phyloP scores from a whole-genome alignment of 2,113 vertebrate species.

The Turdus rufiventris region DNA sequence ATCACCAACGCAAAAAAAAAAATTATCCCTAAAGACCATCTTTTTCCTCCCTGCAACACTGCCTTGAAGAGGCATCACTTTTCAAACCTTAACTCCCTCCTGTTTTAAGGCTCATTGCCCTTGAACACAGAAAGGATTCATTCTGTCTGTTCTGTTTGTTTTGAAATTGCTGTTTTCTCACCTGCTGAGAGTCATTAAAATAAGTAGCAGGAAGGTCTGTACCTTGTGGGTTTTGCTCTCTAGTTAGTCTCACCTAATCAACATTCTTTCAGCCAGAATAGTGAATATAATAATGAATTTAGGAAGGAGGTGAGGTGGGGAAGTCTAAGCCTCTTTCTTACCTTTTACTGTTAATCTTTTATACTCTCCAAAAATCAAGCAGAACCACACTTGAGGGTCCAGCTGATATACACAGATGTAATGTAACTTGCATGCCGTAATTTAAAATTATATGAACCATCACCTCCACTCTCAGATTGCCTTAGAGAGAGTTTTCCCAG shows the following conservation, averaged over 20 bases:
- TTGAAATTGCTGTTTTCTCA: neutral
- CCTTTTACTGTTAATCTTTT: neutral
- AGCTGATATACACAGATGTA: neutral
- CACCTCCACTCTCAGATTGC: neutral
- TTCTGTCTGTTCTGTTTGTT: conserved; percentile 14
- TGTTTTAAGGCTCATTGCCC: conserved; percentile 18
- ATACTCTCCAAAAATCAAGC: neutral
- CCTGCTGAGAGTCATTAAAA: conserved; percentile 10
- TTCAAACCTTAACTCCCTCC: neutral
- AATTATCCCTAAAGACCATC: neutral
- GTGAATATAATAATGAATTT: neutral
- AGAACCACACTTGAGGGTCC: neutral
- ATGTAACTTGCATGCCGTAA: neutral
- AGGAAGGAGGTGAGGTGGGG: rapidly evolving
- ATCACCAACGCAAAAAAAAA: neutral
- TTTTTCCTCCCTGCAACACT: neutral
- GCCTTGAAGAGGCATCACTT: neutral
- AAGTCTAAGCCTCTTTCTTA: neutral
- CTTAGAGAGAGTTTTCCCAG: neutral
- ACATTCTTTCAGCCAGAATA: neutral
- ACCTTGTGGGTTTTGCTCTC: neutral
- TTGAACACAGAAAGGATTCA: neutral
- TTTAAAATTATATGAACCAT: neutral
- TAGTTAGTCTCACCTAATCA: conserved; percentile 7
- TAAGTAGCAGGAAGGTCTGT: neutral